Percentiles rank a stretch among this genome's conserved stretches.
These are phyloP conservation scores for Drosophila ananassae DNA, from an alignment of 1,140 invertebrate species.

Conservation along the genomic window DNA sequence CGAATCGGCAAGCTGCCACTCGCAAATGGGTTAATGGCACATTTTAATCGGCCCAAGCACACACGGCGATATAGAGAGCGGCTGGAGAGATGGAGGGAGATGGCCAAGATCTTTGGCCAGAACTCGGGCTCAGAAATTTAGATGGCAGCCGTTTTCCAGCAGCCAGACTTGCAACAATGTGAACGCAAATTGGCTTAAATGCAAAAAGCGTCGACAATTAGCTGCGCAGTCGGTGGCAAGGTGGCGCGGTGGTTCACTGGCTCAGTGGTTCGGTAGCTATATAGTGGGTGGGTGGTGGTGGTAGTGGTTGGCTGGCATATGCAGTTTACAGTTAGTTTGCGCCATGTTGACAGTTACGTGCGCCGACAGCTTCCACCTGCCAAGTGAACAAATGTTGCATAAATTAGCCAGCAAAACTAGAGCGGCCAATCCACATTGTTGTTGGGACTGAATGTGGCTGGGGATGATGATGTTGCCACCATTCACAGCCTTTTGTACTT, in stretches of 20 bases:
- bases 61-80: slow-evolving; percentile 25
- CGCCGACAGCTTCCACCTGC: slow-evolving; percentile 67
- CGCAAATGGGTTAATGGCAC: slow-evolving; percentile 77
- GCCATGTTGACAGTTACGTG: slow-evolving; percentile 79
- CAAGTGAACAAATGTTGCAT: slow-evolving; percentile 62
- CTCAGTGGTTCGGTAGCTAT: slow-evolving; percentile 27
- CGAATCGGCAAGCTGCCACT: slow-evolving; percentile 20
- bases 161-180: slow-evolving; percentile 51
- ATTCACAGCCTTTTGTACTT: slow-evolving; percentile 81
- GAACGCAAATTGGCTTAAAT: slow-evolving; percentile 76
- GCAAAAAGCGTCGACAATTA: slow-evolving; percentile 73
- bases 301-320: slow-evolving; percentile 30
- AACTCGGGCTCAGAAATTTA: slow-evolving; percentile 69
- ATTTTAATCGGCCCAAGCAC: slow-evolving; percentile 57
- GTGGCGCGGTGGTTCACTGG: slow-evolving; percentile 28
- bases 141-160: slow-evolving; percentile 60
- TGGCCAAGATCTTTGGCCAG: slow-evolving; percentile 49
- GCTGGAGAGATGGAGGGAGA: slow-evolving; percentile 22
- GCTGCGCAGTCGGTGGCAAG: slow-evolving; percentile 58
- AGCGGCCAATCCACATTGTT: slow-evolving; percentile 66
- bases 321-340: slow-evolving; percentile 77
- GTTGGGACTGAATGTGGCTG: slow-evolving; percentile 2
- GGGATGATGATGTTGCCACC: slow-evolving; percentile 59
- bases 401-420: slow-evolving; percentile 76
- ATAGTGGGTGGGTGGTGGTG: slow-evolving; percentile 7